Evolutionary conservation across 2,113 vertebrate species (phyloP).

Genomic region (Coturnix japonica): DNA sequence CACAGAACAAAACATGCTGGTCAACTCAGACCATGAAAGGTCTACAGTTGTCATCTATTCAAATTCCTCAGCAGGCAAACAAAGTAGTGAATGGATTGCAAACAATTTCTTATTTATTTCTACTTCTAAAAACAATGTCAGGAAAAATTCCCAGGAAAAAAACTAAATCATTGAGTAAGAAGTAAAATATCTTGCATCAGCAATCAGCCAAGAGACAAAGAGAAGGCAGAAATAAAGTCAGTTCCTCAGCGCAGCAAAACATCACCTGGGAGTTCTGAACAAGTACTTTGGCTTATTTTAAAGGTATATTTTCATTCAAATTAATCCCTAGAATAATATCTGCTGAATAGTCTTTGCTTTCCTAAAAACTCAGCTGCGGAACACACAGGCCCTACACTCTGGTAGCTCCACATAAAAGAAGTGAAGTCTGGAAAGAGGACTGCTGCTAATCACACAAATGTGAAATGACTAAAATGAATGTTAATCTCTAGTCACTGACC

Average conservation of each 20-base stretch:
- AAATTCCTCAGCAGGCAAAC: neutral
- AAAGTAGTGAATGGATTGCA: neutral
- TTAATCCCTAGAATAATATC: neutral
- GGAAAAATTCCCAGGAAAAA: neutral
- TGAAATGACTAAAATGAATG: slow-evolving; percentile 21
- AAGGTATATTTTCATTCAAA: neutral
- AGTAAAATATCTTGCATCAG: neutral
- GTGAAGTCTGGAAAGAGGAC: slow-evolving; percentile 37
- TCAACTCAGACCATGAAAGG: neutral
- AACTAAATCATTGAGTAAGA: neutral
- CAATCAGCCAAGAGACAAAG: neutral
- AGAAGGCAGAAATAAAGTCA: neutral
- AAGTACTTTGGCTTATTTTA: neutral
- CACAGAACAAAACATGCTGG: neutral
- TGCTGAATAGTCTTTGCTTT: neutral
- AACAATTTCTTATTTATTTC: neutral
- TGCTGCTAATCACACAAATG: neutral
- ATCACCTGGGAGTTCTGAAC: neutral
- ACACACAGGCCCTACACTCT: neutral
- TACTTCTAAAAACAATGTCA: neutral
- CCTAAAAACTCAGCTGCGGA: neutral
- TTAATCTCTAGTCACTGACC: slow-evolving; percentile 43
- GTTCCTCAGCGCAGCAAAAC: neutral
- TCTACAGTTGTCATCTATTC: neutral
- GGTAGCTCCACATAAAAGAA: neutral